Conservation (phyloP, 2,888 invertebrate genomes). For the Laspeyria flexula region DNA sequence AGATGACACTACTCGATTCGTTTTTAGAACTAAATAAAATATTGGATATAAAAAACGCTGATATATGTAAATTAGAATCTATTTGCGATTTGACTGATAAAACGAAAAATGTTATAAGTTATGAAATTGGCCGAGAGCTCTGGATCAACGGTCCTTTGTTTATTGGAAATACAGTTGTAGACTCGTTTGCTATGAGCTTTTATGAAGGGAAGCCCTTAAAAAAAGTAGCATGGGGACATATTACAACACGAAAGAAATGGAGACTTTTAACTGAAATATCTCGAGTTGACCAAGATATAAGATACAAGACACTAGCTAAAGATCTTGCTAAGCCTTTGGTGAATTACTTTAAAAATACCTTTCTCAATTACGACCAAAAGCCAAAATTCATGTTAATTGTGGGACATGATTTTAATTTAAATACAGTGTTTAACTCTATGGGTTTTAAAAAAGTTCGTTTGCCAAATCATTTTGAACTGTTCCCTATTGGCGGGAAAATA, state of each 20-base stretch:
- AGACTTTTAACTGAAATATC: conserved; percentile 20
- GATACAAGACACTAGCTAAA: conserved; percentile 22
- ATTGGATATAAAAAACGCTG: conserved; percentile 25
- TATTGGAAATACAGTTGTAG: conserved; percentile 13
- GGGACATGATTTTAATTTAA: conserved; percentile 36
- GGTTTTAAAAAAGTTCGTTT: conserved; percentile 17
- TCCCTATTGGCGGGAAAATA: conserved; percentile 34
- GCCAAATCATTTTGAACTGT: conserved; percentile 29
- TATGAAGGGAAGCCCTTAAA: conserved; percentile 20
- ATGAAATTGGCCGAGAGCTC: conserved; percentile 11
- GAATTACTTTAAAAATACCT: conserved; percentile 14
- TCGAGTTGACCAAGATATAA: conserved; percentile 23
- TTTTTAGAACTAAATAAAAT: conserved; percentile 24
- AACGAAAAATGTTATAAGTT: conserved; percentile 10
- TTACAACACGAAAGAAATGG: conserved; percentile 25
- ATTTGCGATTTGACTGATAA: conserved; percentile 32
- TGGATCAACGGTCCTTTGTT: conserved; percentile 10
- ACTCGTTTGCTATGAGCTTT: conserved; percentile 29
- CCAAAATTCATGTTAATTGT: conserved; percentile 28
- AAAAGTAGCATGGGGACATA: conserved; percentile 35
- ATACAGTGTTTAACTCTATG: conserved; percentile 13
- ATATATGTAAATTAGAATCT: conserved; percentile 24
- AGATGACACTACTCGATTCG: conserved; percentile 10
- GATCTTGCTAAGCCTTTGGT: conserved; percentile 23
- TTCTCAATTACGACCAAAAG: conserved; percentile 22